Evolutionary conservation across 2,888 invertebrate species (phyloP).

Genomic region (Plebejus melissa): DNA sequence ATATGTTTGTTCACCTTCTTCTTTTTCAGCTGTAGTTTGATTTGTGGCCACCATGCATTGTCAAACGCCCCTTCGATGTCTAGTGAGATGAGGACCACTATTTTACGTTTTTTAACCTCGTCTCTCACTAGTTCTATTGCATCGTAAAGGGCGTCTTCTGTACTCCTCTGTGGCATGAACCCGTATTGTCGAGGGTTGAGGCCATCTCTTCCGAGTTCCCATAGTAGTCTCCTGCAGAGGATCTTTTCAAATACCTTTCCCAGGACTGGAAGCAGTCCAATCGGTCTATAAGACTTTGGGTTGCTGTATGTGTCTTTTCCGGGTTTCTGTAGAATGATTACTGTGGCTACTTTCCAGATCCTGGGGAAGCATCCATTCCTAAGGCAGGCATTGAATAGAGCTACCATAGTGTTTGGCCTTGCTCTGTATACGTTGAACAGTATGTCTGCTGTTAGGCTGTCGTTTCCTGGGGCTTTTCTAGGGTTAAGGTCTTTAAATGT

Average conservation of each 20-base stretch:
- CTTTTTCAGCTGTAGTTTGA: slow-evolving; percentile 12
- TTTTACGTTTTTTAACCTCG: slow-evolving; percentile 19
- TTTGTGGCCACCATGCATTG: slow-evolving; percentile 35
- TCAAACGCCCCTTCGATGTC: slow-evolving; percentile 33
- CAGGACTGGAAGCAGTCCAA: slow-evolving; percentile 33
- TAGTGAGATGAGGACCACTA: slow-evolving; percentile 35
- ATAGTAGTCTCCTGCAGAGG: slow-evolving; percentile 27
- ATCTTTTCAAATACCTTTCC: slow-evolving; percentile 35
- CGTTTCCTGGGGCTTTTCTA: slow-evolving; percentile 33
- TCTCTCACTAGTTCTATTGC: slow-evolving; percentile 29
- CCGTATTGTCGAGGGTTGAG: background rate
- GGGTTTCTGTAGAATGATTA: slow-evolving; percentile 31
- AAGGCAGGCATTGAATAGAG: slow-evolving; percentile 33
- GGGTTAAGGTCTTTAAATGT: slow-evolving; percentile 27
- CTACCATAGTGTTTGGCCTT: slow-evolving; percentile 21
- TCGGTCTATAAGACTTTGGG: slow-evolving; percentile 33
- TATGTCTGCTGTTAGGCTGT: slow-evolving; percentile 34
- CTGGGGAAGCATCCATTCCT: slow-evolving; percentile 30
- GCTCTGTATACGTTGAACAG: background rate
- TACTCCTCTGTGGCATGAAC: background rate
- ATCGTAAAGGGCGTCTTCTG: background rate
- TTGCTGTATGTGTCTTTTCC: slow-evolving; percentile 28
- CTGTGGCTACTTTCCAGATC: slow-evolving; percentile 32
- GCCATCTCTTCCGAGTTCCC: background rate
- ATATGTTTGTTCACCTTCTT: slow-evolving; percentile 10